These are phyloP conservation scores for Neodiprion lecontei DNA, from an alignment of 1,140 invertebrate genomes.

Conservation along the genomic window DNA sequence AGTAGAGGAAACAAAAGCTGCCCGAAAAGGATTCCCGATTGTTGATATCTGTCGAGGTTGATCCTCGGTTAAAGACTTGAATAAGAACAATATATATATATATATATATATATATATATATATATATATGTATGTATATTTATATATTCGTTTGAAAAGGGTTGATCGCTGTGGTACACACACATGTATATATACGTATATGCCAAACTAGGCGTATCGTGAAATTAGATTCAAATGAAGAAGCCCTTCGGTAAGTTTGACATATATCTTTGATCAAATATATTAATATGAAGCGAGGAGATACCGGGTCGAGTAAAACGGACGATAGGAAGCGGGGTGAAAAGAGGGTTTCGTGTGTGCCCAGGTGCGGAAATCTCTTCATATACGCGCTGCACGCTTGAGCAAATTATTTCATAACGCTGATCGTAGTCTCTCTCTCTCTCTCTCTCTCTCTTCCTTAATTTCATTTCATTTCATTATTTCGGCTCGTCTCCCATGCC, in stretches of 20 bases:
- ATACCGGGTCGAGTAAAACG: slow-evolving; percentile 38
- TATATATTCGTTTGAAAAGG: no score
- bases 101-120: no score
- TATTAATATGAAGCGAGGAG: slow-evolving; percentile 28
- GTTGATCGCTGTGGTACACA: no score
- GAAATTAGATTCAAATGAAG: slow-evolving; percentile 44
- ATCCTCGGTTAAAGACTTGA: no score
- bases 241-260: slow-evolving; percentile 38
- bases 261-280: not conserved
- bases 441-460: no score
- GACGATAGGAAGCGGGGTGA: slow-evolving; percentile 27
- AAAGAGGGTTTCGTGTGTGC: slow-evolving; percentile 38
- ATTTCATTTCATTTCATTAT: not conserved
- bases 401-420: slow-evolving; percentile 49
- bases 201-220: not conserved
- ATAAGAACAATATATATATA: no score
- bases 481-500: not conserved
- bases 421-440: not conserved
- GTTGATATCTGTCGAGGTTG: no score
- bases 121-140: no score
- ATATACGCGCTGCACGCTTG: slow-evolving; percentile 36
- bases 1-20: no score
- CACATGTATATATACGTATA: no score
- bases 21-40: no score
- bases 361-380: slow-evolving; percentile 37